Evolutionary conservation across 1,140 invertebrate species (phyloP), one percentile per base, ranked within the genome.

Genomic region (Mactra quadrangularis): DNA sequence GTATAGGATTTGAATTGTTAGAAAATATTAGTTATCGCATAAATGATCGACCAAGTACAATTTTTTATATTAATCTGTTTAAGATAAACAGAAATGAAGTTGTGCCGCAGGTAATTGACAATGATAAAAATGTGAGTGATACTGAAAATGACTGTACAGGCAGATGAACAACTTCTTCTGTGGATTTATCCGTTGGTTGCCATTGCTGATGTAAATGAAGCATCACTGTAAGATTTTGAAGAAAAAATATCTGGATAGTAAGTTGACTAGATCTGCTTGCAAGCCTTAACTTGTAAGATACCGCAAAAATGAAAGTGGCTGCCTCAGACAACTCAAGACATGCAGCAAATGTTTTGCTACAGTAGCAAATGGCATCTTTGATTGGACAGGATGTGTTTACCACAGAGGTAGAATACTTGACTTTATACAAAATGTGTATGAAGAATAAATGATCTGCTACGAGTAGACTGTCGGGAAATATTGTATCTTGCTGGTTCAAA

Each of bases 1-100:
- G 27, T 15, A 33, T 64, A 25, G 83, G 76, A 50, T 15, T 60
- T 60, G 60, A 83, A 31, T 25, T 79, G 53, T 57, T 66, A 38
- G 38, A 15, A 17, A 85, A 81, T 41, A 85, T 85, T n/a, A 75
- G 47, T 33, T 45, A 75, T 60, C 81, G 76, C 27, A 85, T 85
- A 77, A 75, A 68, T 27, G 76, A 81, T 71, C 57, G 71, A 15
- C 70, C 70, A 7, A 52, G 75, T 7, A 85, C 83, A 59, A 85
- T 78, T 41, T 35, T 1, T 22, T 84, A 78, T 27, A 77, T 78
- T 29, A 41, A 11, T 38, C 38, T 78, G 13, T 31, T 85, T 35
- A 68, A 81, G 17, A 15, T 68, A 7, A 79, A 74, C 59, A 81
- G 82, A 55, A 19, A 22, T 19, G 75, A 74, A 53, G 64, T 55